These are phyloP conservation scores for Oophaga sylvatica DNA, from an alignment of 2,797 vertebrate genomes.

Conservation along the genomic window DNA sequence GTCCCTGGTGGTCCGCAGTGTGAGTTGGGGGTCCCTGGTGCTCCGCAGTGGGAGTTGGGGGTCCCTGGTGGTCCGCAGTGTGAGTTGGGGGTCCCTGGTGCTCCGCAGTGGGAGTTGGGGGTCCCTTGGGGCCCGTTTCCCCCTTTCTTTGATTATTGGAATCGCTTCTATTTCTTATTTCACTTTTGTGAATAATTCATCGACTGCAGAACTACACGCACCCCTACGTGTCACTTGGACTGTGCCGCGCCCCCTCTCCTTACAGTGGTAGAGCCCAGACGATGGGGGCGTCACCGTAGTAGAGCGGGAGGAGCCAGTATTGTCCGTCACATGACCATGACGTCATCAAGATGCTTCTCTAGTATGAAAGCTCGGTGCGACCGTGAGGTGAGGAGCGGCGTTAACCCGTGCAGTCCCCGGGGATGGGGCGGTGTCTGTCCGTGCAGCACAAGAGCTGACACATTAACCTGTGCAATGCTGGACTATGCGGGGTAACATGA, in stretches of 20 bases:
- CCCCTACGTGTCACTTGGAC: neutral
- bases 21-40: no score
- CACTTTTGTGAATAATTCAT: no score
- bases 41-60: no score
- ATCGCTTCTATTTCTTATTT: no score
- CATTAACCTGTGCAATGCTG: no score
- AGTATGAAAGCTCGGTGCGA: constrained; percentile 6
- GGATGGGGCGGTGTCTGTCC: neutral
- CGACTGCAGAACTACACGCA: no score
- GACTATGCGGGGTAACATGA: neutral
- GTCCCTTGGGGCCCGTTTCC: no score
- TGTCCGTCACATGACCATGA: neutral
- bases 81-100: no score
- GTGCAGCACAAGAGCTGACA: neutral
- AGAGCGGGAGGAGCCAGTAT: neutral
- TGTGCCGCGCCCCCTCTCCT: neutral
- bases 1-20: no score
- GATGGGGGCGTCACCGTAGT: neutral
- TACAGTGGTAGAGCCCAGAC: neutral
- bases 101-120: no score
- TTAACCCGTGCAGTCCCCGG: neutral
- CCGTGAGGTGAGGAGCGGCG: constrained; percentile 4
- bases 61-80: no score
- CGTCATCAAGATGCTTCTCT: constrained; percentile 12
- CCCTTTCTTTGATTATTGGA: no score